Evolutionary conservation across 2,113 vertebrate genomes (phyloP).

Genomic region (Miniopterus natalensis): DNA sequence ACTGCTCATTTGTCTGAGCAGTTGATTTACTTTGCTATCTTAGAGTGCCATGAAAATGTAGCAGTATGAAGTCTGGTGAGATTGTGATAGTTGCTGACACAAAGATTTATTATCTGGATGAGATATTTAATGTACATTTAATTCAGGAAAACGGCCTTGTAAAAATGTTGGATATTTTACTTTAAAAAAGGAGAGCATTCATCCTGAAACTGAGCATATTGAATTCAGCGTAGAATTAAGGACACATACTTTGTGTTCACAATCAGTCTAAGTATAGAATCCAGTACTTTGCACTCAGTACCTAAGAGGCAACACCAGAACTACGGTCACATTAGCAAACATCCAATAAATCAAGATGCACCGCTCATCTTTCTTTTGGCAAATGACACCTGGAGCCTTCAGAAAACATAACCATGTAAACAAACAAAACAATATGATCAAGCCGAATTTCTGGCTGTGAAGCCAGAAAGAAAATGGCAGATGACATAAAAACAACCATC

Average conservation of each 20-base stretch:
- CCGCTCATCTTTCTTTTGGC: not conserved
- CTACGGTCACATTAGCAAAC: not conserved
- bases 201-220: not conserved
- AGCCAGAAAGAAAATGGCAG: not conserved
- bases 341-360: not conserved
- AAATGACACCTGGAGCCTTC: not conserved
- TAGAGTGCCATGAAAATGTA: not conserved
- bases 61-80: conserved; percentile 53
- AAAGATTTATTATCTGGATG: conserved; percentile 53
- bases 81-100: not conserved
- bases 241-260: not conserved
- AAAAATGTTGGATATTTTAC: conserved; percentile 42
- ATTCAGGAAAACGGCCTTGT: conserved; percentile 1
- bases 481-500: not conserved
- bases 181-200: not conserved
- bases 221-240: not conserved
- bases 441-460: not conserved
- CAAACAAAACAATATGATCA: not conserved
- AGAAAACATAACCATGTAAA: not conserved
- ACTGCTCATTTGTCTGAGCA: conserved; percentile 45
- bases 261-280: not conserved
- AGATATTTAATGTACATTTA: conserved; percentile 49
- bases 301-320: not conserved
- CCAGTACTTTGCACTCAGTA: not conserved
- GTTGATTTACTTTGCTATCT: conserved; percentile 61